Base-by-base conservation (phyloP, 2,888 invertebrate genomes). In the Mesorhabditis sp. region DNA sequence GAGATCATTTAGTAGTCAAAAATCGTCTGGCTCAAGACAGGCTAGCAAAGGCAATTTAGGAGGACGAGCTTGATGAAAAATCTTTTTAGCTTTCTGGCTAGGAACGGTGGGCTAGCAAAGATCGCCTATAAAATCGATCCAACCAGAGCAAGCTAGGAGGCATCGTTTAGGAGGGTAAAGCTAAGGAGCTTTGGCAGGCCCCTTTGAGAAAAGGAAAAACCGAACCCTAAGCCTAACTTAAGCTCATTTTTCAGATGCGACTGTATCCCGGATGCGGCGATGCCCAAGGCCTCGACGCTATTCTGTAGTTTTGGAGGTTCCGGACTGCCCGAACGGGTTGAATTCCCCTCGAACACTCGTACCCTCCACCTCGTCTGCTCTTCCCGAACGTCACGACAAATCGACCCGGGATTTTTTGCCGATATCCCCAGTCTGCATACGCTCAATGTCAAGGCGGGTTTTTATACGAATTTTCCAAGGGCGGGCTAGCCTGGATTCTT, bases 201-300 rank as follows among this genome's bases (percentile, higher is more conserved):
- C 28, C 28, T 28, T 28, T 28, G 28, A 28, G 28, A 28, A 28
- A 28, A 28, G 28, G 28, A 28, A 28, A 28, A 28, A 28, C 28
- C 28, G 28, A 28, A 28, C 1, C 28, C 28, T 28, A 28, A 28
- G 28, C 28, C 28, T 28, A 28, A 28, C 28, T 28, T 28, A 28
- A 28, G 28, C 28, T 28, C 28, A 28, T 41, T 63, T 78, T 80
- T 42, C 72, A 82, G 82, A 61, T 82, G 82, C 62, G 73, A 77
- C 70, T 82, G 82, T 66, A 72, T 81, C 15, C 80, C 82, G 61
- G 82, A 82, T 70, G 74, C 77, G 3, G 68, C 74, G 41, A 73
- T 72, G 62, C 72, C 75, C 44, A 70, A 67, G 5, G 45, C 72
- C 13, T 68, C 69, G 67, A 68, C 73, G 1, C 61, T 77, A 13